These are phyloP conservation scores for Anarhynchus alexandrinus DNA, from an alignment of 2,113 vertebrate genomes.

Conservation along the genomic window DNA sequence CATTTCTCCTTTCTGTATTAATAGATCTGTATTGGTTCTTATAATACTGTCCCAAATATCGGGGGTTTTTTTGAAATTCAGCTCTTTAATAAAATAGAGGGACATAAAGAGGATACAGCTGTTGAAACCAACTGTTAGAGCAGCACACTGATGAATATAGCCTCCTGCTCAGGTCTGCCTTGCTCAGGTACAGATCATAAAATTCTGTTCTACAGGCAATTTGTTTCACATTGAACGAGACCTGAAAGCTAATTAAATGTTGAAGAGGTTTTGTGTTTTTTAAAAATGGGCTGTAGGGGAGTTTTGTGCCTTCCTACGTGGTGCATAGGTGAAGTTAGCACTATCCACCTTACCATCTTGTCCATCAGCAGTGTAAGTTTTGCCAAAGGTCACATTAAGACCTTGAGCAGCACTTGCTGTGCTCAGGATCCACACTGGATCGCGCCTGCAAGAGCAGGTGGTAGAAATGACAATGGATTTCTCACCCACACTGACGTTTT, in stretches of 20 bases:
- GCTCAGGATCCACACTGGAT: not conserved
- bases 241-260: not conserved
- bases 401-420: not conserved
- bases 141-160: not conserved
- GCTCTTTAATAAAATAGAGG: not conserved
- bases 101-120: not conserved
- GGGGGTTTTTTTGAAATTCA: not conserved
- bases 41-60: not conserved
- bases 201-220: not conserved
- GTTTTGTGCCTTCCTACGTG: not conserved
- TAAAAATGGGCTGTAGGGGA: not conserved
- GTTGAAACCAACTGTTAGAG: not conserved
- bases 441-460: not conserved
- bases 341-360: not conserved
- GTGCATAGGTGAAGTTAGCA: rapidly evolving
- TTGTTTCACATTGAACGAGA: not conserved
- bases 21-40: not conserved
- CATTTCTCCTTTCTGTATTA: not conserved
- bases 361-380: not conserved
- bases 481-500: not conserved
- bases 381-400: not conserved
- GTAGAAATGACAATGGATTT: not conserved
- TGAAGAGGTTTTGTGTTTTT: not conserved
- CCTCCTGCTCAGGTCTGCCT: not conserved
- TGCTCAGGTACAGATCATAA: not conserved